These are phyloP conservation scores for Pituophis catenifer DNA, from an alignment of 2,113 vertebrate genomes.

Conservation along the genomic window DNA sequence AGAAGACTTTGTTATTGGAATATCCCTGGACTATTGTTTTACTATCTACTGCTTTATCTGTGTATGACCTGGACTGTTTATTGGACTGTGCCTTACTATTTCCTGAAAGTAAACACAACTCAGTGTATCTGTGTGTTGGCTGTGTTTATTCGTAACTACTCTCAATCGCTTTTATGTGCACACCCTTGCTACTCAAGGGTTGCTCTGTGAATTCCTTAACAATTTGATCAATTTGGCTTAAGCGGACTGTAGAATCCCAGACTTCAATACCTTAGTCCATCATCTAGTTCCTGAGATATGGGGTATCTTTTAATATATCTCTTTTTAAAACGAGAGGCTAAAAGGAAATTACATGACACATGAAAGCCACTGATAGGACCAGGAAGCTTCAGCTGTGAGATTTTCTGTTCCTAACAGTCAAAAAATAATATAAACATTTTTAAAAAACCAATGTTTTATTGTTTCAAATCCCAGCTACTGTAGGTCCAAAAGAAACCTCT, in stretches of 20 bases:
- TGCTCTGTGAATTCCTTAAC: too few species aligned
- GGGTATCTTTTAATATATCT: background rate
- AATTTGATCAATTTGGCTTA: background rate
- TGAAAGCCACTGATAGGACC: too few species aligned
- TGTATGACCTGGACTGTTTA: too few species aligned
- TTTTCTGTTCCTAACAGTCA: background rate
- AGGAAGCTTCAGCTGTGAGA: background rate
- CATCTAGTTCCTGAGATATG: background rate
- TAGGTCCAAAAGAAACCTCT: background rate
- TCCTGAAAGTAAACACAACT: too few species aligned
- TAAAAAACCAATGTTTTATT: background rate
- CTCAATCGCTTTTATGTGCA: too few species aligned
- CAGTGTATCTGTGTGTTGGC: too few species aligned
- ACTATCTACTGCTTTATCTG: too few species aligned
- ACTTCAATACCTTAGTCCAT: background rate
- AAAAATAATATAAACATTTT: background rate
- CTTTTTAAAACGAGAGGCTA: background rate
- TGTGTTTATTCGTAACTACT: too few species aligned
- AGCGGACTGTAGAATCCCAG: background rate
- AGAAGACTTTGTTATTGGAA: too few species aligned
- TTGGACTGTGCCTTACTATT: too few species aligned
- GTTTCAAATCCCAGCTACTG: background rate
- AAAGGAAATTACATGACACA: background rate
- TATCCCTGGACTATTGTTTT: too few species aligned
- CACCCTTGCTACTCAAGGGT: too few species aligned